Base-by-base conservation (phyloP, 2,113 vertebrate species). In the Chionis minor region DNA sequence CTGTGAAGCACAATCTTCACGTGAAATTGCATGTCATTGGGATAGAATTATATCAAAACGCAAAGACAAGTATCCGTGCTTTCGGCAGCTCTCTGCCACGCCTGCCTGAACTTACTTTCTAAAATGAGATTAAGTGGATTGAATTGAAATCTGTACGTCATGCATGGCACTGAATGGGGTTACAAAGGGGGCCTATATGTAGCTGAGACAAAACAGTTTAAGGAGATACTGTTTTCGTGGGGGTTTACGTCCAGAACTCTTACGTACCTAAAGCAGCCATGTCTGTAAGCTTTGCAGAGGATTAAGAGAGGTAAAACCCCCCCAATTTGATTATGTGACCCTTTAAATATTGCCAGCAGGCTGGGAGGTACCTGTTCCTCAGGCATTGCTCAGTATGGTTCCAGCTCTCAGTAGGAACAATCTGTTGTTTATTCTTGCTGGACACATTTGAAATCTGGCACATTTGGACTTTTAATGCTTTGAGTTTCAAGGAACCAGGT, bases 51-150 rank as follows among this genome's bases (percentile, higher is more conserved):
- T 52, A 75, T 71, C 56, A 72, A 87, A 84, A 75, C 12, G 14
- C 27, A 61, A 92, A 89, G 55, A 70, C 61, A 75, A 63, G 17
- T 62, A 56, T 38, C 35, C 19, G 44, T 27, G 14, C 3, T 75
- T 79, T 38, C 1, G 5, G 40, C 52, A 91, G 73, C 65, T 73
- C 44, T 94, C 69, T 86, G 66, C 61, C 20, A 33, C 81, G 80
- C 40, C 44, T 89, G 61, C 70, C 33, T 89, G 33, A 61, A 45
- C 10, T 79, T 81, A 67, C 9, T 91, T 94, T 74, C 61, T 59
- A 33, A 86, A 92, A 90, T 88, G 78, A 94, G 81, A 73, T 96
- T 81, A 91, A 82, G 22, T 30, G 69, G 44, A 80, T 94, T 94
- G 83, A 91, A 94, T 47, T 91, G 56, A 93, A 91, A 93, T 92